Evolutionary conservation across 1,140 invertebrate genomes (phyloP).

Genomic region (Oncopeltus fasciatus): DNA sequence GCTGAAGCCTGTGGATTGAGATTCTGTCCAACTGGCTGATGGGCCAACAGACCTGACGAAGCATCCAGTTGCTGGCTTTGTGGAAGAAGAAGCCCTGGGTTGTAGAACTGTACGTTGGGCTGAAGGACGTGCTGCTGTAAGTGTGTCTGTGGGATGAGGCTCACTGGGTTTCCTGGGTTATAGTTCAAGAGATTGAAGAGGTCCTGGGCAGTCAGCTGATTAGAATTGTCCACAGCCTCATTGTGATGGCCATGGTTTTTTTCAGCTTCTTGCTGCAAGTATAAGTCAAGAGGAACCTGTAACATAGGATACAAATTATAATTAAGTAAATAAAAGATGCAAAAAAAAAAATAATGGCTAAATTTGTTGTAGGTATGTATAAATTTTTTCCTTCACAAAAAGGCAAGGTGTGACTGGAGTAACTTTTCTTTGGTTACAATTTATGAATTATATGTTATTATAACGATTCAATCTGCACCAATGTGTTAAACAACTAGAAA

Average conservation of each 20-base stretch:
- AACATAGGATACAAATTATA: too few species aligned
- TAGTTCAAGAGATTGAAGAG: slow-evolving; percentile 37
- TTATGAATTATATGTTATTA: too few species aligned
- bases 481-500: too few species aligned
- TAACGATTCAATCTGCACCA: too few species aligned
- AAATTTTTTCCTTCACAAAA: too few species aligned
- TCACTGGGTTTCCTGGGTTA: slow-evolving; percentile 19
- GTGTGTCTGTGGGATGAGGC: slow-evolving; percentile 31
- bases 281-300: slow-evolving; percentile 24
- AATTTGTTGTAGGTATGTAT: too few species aligned
- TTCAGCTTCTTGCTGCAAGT: slow-evolving; percentile 23
- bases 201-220: slow-evolving; percentile 35
- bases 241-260: slow-evolving; percentile 1
- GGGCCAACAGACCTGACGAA: slow-evolving; percentile 9
- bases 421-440: too few species aligned
- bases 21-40: slow-evolving; percentile 22
- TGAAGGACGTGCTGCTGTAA: slow-evolving; percentile 34
- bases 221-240: slow-evolving; percentile 19
- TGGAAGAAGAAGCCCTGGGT: slow-evolving; percentile 2
- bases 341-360: too few species aligned
- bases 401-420: too few species aligned
- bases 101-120: slow-evolving; percentile 20
- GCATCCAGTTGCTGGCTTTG: slow-evolving; percentile 17
- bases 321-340: too few species aligned
- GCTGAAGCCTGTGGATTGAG: too few species aligned